Base-by-base conservation (phyloP, 2,888 invertebrate genomes). In the Empis stercorea region DNA sequence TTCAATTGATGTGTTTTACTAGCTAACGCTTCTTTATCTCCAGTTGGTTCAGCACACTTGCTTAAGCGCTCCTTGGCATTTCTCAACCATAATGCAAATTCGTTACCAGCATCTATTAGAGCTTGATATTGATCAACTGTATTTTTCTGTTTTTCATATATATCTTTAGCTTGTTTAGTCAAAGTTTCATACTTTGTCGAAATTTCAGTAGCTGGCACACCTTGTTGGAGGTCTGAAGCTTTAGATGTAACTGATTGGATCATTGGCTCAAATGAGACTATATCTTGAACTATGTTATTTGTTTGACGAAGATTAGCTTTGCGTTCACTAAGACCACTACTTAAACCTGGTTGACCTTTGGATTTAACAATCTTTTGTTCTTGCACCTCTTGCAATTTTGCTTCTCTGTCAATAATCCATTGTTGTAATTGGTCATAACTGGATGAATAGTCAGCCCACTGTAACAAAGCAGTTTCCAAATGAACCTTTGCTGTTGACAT, bases 361-460 rank as follows among this genome's bases (percentile, higher is more conserved):
- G 83, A 81, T 62, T 86, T 85, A 14, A 80, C 78, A 30, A 86
- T 79, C 68, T 87, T 88, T 55, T 84, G 86, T 64, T 88, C 88
- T 56, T 84, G 84, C 44, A 88, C 91, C 73, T 92, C 87, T 70
- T 89, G 88, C 43, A 92, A 66, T 70, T 93, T 89, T 6, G 88
- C 87, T 73, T 94, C 93, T 57, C 92, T 79, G 60, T 95, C 94
- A 30, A 83, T 83, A 51, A 96, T 87, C 93, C 95, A 94, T 75
- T 92, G 87, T 60, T 92, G 87, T 20, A 95, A 71, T 64, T 93
- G 92, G 15, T 85, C 81, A 64, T 89, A 93, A 48, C 91, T 92
- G 46, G 92, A 92, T 63, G 88, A 92, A 65, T 93, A 95, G 63
- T 94, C 92, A 9, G 92, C 91, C 94, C 94, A 95, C 76, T 95